These are phyloP conservation scores for Cinclus mexicanus DNA, from an alignment of 2,113 vertebrate genomes.

Conservation along the genomic window DNA sequence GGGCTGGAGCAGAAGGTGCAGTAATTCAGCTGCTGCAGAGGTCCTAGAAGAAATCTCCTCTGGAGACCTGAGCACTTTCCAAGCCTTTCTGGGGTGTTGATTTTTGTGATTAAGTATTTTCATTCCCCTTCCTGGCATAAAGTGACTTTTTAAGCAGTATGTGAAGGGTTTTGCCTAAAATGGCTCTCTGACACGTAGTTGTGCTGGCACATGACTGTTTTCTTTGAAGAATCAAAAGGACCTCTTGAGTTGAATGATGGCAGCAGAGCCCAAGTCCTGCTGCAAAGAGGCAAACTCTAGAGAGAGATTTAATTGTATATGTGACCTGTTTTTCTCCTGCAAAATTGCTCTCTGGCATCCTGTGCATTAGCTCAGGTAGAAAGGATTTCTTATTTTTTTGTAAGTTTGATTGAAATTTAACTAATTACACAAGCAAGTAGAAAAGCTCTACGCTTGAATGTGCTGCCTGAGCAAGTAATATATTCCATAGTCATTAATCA, in stretches of 20 bases:
- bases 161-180: not conserved
- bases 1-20: not conserved
- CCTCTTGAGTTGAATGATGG: constrained; percentile 1
- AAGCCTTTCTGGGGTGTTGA: not conserved
- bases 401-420: constrained; percentile 65
- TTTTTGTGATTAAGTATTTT: constrained; percentile 25
- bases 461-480: constrained; percentile 11
- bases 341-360: constrained; percentile 40
- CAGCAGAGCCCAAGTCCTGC: constrained; percentile 10
- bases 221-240: constrained; percentile 5
- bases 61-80: not conserved
- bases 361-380: constrained; percentile 33
- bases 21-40: not conserved
- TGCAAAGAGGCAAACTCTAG: not conserved
- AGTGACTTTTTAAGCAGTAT: not conserved
- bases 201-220: not conserved
- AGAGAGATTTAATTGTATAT: constrained; percentile 19
- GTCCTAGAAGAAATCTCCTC: not conserved
- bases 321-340: constrained; percentile 23
- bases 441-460: not conserved
- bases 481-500: constrained; percentile 50
- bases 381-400: constrained; percentile 64
- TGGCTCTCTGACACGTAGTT: not conserved
- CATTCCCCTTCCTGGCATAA: not conserved
- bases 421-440: constrained; percentile 46